Conservation (phyloP, 2,113 vertebrate genomes). For the Pelodiscus sinensis region DNA sequence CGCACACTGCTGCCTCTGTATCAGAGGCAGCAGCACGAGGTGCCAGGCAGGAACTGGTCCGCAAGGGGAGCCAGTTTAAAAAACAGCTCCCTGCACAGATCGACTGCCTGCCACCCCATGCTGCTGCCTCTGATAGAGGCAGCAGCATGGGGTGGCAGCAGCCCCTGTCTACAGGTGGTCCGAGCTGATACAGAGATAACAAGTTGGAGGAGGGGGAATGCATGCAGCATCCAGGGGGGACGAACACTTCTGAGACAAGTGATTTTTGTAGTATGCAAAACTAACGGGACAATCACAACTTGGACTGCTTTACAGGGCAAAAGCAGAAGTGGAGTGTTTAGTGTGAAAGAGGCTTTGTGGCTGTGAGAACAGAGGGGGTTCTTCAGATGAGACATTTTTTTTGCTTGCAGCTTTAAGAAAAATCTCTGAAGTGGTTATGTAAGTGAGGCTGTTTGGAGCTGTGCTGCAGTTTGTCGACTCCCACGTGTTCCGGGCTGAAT, state of each 20-base stretch:
- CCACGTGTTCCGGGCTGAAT: background rate
- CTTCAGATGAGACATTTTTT: conserved; percentile 10
- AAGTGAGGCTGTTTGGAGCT: conserved; percentile 1
- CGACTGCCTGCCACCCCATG: too few species aligned
- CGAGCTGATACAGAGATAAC: too few species aligned
- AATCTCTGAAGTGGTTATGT: conserved; percentile 41
- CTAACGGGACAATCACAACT: background rate
- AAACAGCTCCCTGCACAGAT: too few species aligned
- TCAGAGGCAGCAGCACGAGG: too few species aligned
- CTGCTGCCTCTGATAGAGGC: too few species aligned
- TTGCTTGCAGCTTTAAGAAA: background rate
- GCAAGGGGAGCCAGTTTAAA: too few species aligned
- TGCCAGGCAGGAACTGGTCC: too few species aligned
- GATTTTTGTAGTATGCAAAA: background rate
- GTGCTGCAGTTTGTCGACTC: conserved; percentile 4
- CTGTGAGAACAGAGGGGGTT: background rate
- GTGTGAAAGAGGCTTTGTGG: conserved; percentile 13
- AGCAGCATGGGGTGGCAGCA: too few species aligned
- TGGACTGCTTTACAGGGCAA: background rate
- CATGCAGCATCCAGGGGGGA: rapidly evolving
- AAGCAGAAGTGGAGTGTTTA: background rate
- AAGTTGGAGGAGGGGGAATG: too few species aligned
- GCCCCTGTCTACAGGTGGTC: too few species aligned
- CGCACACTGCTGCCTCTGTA: too few species aligned
- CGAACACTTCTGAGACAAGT: background rate